phyloP scores from a whole-genome alignment of 2,113 vertebrate genomes.

The Fulmarus glacialis region DNA sequence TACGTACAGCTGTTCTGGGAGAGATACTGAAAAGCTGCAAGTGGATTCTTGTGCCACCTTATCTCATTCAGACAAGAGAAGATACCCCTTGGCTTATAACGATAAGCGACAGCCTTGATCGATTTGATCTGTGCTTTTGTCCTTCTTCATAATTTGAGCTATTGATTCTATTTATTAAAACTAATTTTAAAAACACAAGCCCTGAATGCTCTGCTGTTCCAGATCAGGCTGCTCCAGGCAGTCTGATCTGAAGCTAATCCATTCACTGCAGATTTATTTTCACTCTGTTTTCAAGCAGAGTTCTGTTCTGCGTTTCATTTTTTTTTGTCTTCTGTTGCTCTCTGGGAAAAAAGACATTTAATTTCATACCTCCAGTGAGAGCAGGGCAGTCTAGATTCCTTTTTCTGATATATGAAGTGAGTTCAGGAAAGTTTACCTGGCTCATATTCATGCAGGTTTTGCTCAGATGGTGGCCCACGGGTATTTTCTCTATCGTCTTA shows the following conservation, averaged over 20 bases:
- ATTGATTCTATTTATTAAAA: slow-evolving; percentile 65
- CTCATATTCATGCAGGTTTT: not conserved
- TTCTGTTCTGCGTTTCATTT: not conserved
- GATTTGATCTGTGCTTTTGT: slow-evolving; percentile 56
- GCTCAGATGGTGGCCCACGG: not conserved
- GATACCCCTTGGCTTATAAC: slow-evolving; percentile 11
- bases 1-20: not conserved
- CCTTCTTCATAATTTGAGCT: slow-evolving; percentile 44
- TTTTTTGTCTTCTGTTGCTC: not conserved
- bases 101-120: slow-evolving; percentile 38
- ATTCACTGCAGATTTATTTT: slow-evolving; percentile 59
- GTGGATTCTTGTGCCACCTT: slow-evolving; percentile 15
- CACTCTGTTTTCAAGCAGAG: slow-evolving; percentile 41
- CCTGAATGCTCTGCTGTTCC: slow-evolving; percentile 12
- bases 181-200: slow-evolving; percentile 43
- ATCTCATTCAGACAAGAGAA: slow-evolving; percentile 20
- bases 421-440: not conserved
- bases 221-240: slow-evolving; percentile 18
- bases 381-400: not conserved
- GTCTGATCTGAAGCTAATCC: slow-evolving; percentile 51
- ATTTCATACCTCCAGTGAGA: not conserved
- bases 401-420: not conserved
- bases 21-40: slow-evolving; percentile 22
- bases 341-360: not conserved
- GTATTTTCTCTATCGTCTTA: not conserved